Evolutionary conservation across 2,888 invertebrate species (phyloP), one percentile per base, ranked within the genome.

Genomic region (Nephrotoma appendiculata): DNA sequence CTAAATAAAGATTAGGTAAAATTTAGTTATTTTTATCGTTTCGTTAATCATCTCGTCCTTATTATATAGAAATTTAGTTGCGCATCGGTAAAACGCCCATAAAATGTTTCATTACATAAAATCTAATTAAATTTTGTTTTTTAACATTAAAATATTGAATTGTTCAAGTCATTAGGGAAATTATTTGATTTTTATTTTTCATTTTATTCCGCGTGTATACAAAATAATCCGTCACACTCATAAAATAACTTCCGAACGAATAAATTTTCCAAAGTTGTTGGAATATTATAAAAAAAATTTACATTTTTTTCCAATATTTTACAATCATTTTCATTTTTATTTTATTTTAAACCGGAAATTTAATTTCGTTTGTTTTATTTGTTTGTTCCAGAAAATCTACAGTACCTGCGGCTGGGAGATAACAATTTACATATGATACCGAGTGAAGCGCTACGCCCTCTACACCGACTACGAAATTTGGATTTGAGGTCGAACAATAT

Each of bases 401-500:
- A 98, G 91, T 98, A 97, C 91, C 93, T 98, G 31, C 95, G 97
- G 86, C 92, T 98, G 88, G 97, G 97, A 1, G 97, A 97, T 91
- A 98, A 98, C 91, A 96, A 96, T 89, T 94, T 98, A 87, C 96
- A 96, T 89, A 93, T 95, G 52, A 96, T 98, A 88, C 98, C 98
- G 1, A 96, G 96, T 71, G 95, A 96, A 87, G 96, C 98, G 0
- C 92, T 98, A 87, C 94, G 96, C 87, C 94, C 96, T 0, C 92
- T 98, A 87, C 97, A 97, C 91, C 95, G 97, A 19, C 92, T 98
- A n/a, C 94, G 97, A 9, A 97, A 98, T 90, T 93, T 98, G 89
- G 97, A 98, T 91, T 93, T 98, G 86, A 94, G 97, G 89, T 95
- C 96, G 71, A 98, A 98, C 91, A 97, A 97, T 91, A 97, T 98